Evolutionary conservation across 2,797 vertebrate genomes (phyloP).

Genomic region (Pristis pectinata): DNA sequence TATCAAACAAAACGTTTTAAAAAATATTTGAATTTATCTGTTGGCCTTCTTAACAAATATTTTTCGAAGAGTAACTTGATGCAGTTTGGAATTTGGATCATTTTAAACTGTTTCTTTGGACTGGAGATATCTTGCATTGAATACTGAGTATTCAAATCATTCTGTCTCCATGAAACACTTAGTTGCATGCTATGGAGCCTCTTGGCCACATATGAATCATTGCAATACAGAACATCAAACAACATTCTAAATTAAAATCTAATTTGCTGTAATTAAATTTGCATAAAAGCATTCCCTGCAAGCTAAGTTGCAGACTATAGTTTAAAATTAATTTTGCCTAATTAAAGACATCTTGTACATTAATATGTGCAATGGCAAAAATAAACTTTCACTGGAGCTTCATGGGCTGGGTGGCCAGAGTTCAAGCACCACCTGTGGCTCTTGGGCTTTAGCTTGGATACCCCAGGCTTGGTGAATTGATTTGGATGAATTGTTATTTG

Average conservation of each 20-base stretch:
- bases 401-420: background rate
- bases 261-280: slow-evolving; percentile 35
- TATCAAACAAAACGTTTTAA: too few species aligned
- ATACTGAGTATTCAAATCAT: background rate
- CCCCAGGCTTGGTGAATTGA: slow-evolving; percentile 5
- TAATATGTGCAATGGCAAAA: slow-evolving; percentile 30
- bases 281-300: slow-evolving; percentile 29
- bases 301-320: slow-evolving; percentile 15
- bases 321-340: slow-evolving; percentile 32
- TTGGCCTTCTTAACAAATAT: too few species aligned
- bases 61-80: too few species aligned
- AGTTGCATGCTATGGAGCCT: background rate
- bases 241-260: slow-evolving; percentile 31
- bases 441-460: background rate
- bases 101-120: too few species aligned
- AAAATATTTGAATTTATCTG: too few species aligned
- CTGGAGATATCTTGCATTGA: too few species aligned
- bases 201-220: slow-evolving; percentile 20
- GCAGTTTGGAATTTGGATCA: too few species aligned
- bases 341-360: slow-evolving; percentile 27
- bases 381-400: slow-evolving; percentile 24
- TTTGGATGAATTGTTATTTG: slow-evolving; percentile 24
- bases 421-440: slow-evolving; percentile 24
- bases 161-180: slow-evolving; percentile 1
- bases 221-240: slow-evolving; percentile 23